Percentiles rank a stretch among this genome's conserved stretches.
Conservation (phyloP, 2,797 vertebrate genomes). For the Dendrocincla tyrannina region DNA sequence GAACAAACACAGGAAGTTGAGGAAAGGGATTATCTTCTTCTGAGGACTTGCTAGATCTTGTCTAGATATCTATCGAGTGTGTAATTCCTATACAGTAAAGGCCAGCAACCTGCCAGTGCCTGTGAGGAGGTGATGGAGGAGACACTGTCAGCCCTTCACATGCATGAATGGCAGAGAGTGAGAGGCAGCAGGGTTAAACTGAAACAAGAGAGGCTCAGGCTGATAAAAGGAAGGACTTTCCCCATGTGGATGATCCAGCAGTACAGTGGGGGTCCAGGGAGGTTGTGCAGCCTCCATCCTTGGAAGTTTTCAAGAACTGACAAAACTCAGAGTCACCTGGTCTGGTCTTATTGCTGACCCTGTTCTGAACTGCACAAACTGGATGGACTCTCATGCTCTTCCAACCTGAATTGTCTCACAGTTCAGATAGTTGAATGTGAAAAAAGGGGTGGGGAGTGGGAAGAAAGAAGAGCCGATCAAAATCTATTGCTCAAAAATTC, state of each 20-base stretch:
- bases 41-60: neutral
- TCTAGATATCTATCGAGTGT: neutral
- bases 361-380: neutral
- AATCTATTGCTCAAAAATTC: neutral
- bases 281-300: neutral
- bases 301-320: neutral
- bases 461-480: neutral
- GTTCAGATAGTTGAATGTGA: neutral
- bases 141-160: neutral
- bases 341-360: neutral
- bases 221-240: neutral
- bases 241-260: neutral
- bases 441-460: neutral
- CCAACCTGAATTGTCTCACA: neutral
- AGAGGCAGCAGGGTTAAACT: too few relatives aligned
- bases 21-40: neutral
- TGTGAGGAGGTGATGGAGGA: neutral
- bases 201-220: neutral
- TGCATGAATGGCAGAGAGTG: neutral
- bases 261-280: neutral
- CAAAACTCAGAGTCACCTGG: neutral
- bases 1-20: neutral
- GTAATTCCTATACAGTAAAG: neutral
- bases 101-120: neutral
- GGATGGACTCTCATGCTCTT: neutral